Conservation (phyloP, 2,888 invertebrate species). For the Bimastos eiseni region DNA sequence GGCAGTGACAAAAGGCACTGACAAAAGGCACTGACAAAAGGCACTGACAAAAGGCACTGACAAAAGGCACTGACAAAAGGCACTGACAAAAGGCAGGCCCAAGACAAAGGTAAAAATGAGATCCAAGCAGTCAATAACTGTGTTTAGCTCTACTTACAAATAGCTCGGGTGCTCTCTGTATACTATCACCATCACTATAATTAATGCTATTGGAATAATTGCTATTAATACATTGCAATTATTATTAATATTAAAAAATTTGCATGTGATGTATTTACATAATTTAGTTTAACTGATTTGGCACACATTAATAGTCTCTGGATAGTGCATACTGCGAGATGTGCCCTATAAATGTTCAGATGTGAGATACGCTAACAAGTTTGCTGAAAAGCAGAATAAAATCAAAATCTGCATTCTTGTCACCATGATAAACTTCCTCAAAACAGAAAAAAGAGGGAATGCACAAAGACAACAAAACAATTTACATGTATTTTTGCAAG, state of each 20-base stretch:
- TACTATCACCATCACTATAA: not conserved
- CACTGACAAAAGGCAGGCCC: no score
- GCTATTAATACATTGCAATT: not conserved
- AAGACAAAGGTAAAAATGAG: no score
- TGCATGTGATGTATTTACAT: not conserved
- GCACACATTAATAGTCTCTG: no score
- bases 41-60: no score
- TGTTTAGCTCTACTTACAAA: not conserved
- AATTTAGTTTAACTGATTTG: not conserved
- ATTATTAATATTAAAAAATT: not conserved
- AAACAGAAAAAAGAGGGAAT: not conserved
- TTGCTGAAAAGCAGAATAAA: not conserved
- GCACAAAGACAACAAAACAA: not conserved
- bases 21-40: no score
- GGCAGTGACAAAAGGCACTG: no score
- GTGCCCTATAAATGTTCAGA: no score
- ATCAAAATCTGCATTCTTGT: not conserved
- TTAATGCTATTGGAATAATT: conserved; percentile 17
- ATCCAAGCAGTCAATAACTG: no score
- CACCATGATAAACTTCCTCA: not conserved
- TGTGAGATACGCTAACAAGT: no score
- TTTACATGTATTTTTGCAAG: not conserved
- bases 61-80: no score
- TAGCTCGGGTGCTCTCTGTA: not conserved
- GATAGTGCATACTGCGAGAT: no score